phyloP scores from a whole-genome alignment of 2,888 invertebrate species.

The Macaria liturata region DNA sequence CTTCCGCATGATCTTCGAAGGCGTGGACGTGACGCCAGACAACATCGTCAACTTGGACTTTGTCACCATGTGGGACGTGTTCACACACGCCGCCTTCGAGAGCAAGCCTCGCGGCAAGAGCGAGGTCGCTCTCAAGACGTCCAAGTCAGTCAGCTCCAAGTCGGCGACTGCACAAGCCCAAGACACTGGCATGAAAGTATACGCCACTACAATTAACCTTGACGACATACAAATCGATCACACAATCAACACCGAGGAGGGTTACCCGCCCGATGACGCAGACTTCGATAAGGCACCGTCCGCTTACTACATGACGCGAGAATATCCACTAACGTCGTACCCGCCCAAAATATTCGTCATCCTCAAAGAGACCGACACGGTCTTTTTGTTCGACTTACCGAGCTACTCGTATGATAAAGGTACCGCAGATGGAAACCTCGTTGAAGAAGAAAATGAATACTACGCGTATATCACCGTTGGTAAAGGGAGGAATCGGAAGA shows the following conservation, averaged over 20 bases:
- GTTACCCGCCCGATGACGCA: constrained; percentile 45
- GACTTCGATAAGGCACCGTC: constrained; percentile 67
- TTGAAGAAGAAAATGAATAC: constrained; percentile 85
- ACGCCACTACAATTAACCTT: constrained; percentile 75
- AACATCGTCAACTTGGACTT: constrained; percentile 55
- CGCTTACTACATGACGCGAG: constrained; percentile 67
- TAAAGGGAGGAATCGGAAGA: constrained; percentile 86
- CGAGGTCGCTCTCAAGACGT: constrained; percentile 46
- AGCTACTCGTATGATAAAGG: constrained; percentile 85
- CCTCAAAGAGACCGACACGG: constrained; percentile 87
- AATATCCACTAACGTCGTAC: constrained; percentile 57
- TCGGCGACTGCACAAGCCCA: constrained; percentile 32
- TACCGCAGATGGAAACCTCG: constrained; percentile 80
- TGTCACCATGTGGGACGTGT: constrained; percentile 59
- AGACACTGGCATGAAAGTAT: constrained; percentile 65
- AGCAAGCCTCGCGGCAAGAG: constrained; percentile 50
- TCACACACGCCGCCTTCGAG: constrained; percentile 67
- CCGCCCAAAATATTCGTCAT: constrained; percentile 84
- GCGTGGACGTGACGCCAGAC: constrained; percentile 62
- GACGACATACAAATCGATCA: constrained; percentile 80
- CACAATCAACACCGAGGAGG: constrained; percentile 70
- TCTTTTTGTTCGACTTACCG: constrained; percentile 85
- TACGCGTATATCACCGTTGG: constrained; percentile 88
- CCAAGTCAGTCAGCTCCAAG: constrained; percentile 41
- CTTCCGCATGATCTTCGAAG: constrained; percentile 52